These are phyloP conservation scores for Candoia aspera DNA, from an alignment of 2,113 vertebrate species.

Conservation along the genomic window DNA sequence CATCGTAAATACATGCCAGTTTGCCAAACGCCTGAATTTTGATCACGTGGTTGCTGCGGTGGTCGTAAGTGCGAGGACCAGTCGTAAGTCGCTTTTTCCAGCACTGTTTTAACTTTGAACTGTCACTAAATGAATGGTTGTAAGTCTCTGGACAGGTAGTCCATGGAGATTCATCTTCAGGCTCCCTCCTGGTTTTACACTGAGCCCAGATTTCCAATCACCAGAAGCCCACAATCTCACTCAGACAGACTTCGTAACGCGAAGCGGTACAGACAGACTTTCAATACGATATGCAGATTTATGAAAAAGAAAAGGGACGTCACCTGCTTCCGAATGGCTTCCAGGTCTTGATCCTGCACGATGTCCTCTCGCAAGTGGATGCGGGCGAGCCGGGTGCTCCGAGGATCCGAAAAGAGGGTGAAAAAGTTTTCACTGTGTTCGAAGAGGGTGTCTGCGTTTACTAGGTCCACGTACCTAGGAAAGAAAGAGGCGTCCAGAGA, in stretches of 20 bases:
- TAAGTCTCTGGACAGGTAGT: too few species aligned
- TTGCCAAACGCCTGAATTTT: too few species aligned
- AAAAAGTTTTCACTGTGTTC: constrained; percentile 93
- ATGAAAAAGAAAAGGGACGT: not conserved
- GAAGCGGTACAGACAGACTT: not conserved
- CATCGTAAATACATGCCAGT: too few species aligned
- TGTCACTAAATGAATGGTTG: too few species aligned
- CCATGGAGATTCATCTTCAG: not conserved
- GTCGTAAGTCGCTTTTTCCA: too few species aligned
- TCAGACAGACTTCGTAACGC: not conserved
- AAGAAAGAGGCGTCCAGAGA: constrained; percentile 16
- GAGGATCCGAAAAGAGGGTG: constrained; percentile 92
- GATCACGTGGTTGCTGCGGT: too few species aligned
- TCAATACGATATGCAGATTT: not conserved
- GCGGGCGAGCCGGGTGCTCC: constrained; percentile 90
- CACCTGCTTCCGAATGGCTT: constrained; percentile 95
- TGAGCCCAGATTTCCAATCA: not conserved
- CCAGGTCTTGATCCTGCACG: constrained; percentile 91
- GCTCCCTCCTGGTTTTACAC: not conserved
- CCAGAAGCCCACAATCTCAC: not conserved
- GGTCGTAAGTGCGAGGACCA: too few species aligned
- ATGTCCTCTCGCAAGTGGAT: constrained; percentile 90
- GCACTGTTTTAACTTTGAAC: too few species aligned
- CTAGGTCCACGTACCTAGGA: constrained; percentile 91
- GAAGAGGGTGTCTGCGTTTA: constrained; percentile 90